A percentile compares a stretch with the other conserved stretches of the same genome.
These are phyloP conservation scores for Eristalis arbustorum DNA, from an alignment of 2,888 invertebrate species.

Conservation along the genomic window DNA sequence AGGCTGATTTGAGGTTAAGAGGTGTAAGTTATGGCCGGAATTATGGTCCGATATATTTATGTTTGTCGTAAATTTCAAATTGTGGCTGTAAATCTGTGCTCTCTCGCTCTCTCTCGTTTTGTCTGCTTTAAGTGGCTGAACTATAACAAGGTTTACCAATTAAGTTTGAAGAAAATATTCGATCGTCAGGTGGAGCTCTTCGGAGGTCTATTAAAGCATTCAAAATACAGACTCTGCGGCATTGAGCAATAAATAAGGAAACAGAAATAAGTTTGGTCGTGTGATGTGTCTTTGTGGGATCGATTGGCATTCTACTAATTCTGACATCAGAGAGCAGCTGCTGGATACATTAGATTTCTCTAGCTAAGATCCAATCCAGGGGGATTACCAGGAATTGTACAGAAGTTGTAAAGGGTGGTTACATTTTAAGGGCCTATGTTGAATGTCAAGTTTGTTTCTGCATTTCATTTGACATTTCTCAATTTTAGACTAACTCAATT, in stretches of 20 bases:
- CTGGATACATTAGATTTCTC: too few species aligned
- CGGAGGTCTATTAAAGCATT: neutral
- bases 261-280: neutral
- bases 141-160: conserved; percentile 2
- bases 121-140: neutral
- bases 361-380: too few species aligned
- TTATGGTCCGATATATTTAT: conserved; percentile 1
- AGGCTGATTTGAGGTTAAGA: conserved; percentile 2
- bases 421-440: too few species aligned
- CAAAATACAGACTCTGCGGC: neutral
- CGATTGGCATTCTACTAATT: neutral
- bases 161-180: neutral
- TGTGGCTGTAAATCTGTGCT: conserved; percentile 12
- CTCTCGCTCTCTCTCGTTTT: neutral
- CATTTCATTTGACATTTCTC: too few species aligned
- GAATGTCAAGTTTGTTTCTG: too few species aligned
- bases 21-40: conserved; percentile 3
- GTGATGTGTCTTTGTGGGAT: neutral
- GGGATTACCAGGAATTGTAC: too few species aligned
- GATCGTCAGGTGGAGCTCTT: neutral
- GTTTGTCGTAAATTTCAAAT: conserved; percentile 10
- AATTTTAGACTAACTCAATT: too few species aligned
- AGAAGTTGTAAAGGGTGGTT: too few species aligned
- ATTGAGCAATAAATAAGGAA: neutral
- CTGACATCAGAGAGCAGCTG: neutral